Evolutionary conservation across 2,797 vertebrate species (phyloP).

Genomic region (Ciconia nigra): DNA sequence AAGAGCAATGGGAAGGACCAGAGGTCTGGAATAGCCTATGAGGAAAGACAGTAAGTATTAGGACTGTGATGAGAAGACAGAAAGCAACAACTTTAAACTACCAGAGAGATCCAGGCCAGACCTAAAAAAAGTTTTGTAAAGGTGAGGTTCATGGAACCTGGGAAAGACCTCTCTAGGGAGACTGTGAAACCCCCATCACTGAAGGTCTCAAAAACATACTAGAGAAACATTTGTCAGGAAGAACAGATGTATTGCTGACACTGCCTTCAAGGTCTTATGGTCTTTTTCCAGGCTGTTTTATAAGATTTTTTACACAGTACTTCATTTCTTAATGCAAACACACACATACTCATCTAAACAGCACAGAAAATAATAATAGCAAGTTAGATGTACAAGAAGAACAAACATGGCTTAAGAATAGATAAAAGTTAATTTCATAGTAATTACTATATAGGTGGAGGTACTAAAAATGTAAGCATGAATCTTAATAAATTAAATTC

Average conservation of each 20-base stretch:
- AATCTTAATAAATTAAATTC: conserved; percentile 29
- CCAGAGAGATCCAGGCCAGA: not conserved
- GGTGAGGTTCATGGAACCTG: not conserved
- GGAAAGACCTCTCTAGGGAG: not conserved
- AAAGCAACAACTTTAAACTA: not conserved
- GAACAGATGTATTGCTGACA: not conserved
- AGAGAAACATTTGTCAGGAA: not conserved
- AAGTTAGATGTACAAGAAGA: not conserved
- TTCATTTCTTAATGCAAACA: not conserved
- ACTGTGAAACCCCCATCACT: not conserved
- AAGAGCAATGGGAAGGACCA: not conserved
- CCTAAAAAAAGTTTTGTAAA: not conserved
- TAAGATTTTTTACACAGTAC: not conserved
- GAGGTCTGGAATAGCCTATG: not conserved
- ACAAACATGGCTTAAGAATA: not conserved
- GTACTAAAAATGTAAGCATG: not conserved
- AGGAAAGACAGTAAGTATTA: not conserved
- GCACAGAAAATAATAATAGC: not conserved
- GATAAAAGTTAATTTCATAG: conserved; percentile 7
- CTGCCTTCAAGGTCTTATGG: not conserved
- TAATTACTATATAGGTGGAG: not conserved
- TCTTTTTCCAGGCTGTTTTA: not conserved
- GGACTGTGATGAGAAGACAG: not conserved
- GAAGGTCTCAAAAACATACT: not conserved
- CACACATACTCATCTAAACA: not conserved